phyloP scores from a whole-genome alignment of 2,113 vertebrate species.

The Uropsilus gracilis region DNA sequence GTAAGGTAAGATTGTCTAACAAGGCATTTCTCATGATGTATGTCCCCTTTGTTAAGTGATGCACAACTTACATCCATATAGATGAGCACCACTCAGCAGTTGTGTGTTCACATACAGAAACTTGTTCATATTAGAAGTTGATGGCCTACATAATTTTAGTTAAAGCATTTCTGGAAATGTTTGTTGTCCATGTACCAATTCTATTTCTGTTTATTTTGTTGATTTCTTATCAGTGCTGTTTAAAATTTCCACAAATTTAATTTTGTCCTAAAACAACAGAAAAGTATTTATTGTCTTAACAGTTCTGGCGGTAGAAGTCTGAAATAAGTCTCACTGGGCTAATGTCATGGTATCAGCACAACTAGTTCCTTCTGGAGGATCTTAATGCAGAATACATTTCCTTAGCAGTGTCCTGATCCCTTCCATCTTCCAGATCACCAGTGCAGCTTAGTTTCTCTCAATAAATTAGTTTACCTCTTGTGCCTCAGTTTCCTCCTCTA shows the following conservation, averaged over 20 bases:
- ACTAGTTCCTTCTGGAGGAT: background rate
- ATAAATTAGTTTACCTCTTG: background rate
- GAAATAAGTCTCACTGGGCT: background rate
- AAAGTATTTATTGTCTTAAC: background rate
- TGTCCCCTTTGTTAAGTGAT: background rate
- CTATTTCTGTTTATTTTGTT: background rate
- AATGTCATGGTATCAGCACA: background rate
- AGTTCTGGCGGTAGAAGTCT: background rate
- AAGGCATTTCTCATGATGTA: background rate
- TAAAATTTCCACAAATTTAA: background rate
- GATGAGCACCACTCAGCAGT: background rate
- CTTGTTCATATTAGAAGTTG: background rate
- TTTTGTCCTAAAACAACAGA: no score
- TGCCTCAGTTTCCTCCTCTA: background rate
- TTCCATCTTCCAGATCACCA: background rate
- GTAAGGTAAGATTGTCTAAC: background rate
- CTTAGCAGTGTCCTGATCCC: background rate
- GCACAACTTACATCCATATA: background rate
- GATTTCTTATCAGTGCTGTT: background rate
- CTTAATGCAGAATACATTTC: background rate
- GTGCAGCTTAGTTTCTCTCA: background rate
- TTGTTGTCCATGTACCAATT: background rate
- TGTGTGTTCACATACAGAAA: background rate
- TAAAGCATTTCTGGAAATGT: background rate
- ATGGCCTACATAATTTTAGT: background rate